A percentile compares a stretch with the other conserved stretches of the same genome.
phyloP scores from a whole-genome alignment of 2,113 vertebrate species.

The Rhynchomys soricoides region DNA sequence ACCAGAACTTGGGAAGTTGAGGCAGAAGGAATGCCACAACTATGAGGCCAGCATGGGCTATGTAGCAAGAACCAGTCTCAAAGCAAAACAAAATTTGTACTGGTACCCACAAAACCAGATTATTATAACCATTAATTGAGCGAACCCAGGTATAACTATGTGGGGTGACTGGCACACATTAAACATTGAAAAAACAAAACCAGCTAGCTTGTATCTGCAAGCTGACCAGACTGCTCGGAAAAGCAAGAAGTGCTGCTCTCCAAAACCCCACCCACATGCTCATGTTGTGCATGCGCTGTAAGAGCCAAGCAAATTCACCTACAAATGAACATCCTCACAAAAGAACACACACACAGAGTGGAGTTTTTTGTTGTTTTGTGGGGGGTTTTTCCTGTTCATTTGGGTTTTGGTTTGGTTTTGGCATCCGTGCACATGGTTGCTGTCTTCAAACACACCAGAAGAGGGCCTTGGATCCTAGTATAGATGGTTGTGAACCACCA shows the following conservation, averaged over 20 bases:
- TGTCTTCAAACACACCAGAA: too few relatives aligned
- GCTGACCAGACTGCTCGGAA: not conserved
- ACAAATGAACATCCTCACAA: not conserved
- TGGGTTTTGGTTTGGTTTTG: too few relatives aligned
- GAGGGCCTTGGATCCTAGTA: too few relatives aligned
- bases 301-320: conserved; percentile 57
- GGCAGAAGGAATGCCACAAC: not conserved
- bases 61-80: not conserved
- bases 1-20: not conserved
- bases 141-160: not conserved
- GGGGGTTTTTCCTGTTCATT: too few relatives aligned
- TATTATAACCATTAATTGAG: not conserved
- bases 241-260: conserved; percentile 32
- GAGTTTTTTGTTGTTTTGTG: too few relatives aligned
- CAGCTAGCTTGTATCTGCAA: not conserved
- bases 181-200: not conserved
- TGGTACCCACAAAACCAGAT: not conserved
- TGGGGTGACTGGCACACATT: not conserved
- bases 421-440: too few relatives aligned
- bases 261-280: not conserved
- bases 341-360: not conserved
- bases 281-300: not conserved
- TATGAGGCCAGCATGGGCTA: not conserved
- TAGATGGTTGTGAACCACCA: too few relatives aligned
- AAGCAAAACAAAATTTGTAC: not conserved